Conservation (phyloP, 2,888 invertebrate genomes). For the Ochropleura plecta region DNA sequence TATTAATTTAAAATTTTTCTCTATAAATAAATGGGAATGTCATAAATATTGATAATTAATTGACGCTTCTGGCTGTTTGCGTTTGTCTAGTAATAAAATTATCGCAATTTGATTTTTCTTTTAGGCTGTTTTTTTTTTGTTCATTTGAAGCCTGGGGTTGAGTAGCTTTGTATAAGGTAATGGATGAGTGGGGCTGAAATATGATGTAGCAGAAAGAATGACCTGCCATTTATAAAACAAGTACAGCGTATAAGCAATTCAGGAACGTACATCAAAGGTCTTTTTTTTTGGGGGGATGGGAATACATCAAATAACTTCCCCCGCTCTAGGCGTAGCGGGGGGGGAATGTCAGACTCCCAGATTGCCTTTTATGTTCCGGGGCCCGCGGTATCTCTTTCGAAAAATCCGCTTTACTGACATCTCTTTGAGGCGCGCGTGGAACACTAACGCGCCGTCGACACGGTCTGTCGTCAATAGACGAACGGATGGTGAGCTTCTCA, state of each 20-base stretch:
- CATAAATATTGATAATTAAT: conserved; percentile 66
- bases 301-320: too few relatives aligned
- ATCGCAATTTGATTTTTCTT: conserved; percentile 29
- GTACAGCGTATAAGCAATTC: not conserved
- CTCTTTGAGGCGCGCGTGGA: too few relatives aligned
- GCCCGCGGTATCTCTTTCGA: too few relatives aligned
- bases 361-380: too few relatives aligned
- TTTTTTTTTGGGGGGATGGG: too few relatives aligned
- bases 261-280: too few relatives aligned
- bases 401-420: too few relatives aligned
- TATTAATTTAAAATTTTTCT: conserved; percentile 57
- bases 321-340: too few relatives aligned
- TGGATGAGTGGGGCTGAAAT: not conserved
- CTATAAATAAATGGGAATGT: conserved; percentile 58
- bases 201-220: not conserved
- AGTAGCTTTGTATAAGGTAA: not conserved
- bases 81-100: conserved; percentile 56
- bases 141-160: not conserved
- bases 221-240: not conserved
- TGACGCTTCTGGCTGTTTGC: conserved; percentile 52
- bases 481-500: too few relatives aligned
- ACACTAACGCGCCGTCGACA: too few relatives aligned
- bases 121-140: conserved; percentile 7
- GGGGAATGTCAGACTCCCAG: too few relatives aligned
- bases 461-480: too few relatives aligned